phyloP scores from a whole-genome alignment of 1,140 invertebrate genomes.

The Neomicropteryx cornuta region DNA sequence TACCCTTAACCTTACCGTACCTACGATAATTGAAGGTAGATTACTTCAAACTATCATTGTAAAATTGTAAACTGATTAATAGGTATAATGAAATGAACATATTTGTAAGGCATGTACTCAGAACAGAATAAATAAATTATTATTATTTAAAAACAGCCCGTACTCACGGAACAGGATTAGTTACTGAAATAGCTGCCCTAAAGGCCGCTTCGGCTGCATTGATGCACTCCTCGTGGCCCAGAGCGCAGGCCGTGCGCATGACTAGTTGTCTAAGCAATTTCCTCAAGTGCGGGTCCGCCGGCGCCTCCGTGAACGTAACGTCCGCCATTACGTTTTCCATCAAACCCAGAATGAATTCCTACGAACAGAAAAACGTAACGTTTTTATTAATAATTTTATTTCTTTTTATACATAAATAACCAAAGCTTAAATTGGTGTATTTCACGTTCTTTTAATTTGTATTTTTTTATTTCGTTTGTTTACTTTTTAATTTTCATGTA shows the following conservation, averaged over 20 bases:
- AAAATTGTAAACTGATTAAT: not conserved
- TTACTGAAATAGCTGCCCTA: constrained; percentile 19
- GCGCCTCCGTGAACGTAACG: constrained; percentile 22
- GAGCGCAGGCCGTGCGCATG: constrained; percentile 32
- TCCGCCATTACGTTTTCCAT: constrained; percentile 20
- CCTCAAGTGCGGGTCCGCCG: constrained; percentile 23
- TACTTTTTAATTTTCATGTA: too few species aligned
- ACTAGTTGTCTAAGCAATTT: constrained; percentile 28
- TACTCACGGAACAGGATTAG: constrained; percentile 26
- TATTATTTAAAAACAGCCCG: constrained; percentile 1
- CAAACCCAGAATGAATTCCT: constrained; percentile 18
- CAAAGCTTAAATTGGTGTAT: too few species aligned
- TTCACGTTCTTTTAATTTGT: too few species aligned
- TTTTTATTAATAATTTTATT: too few species aligned
- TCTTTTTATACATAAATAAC: too few species aligned
- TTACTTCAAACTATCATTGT: not conserved
- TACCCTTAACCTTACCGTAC: too few species aligned
- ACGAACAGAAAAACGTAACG: not conserved
- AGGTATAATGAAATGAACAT: too few species aligned
- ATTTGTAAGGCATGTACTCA: too few species aligned
- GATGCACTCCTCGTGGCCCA: constrained; percentile 28
- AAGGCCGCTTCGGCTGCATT: constrained; percentile 25
- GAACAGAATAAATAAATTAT: constrained; percentile 3
- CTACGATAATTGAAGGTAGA: not conserved
- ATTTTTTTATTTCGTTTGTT: too few species aligned